Conservation (phyloP, 2,797 vertebrate species). For the Tenualosa thibaudeaui region DNA sequence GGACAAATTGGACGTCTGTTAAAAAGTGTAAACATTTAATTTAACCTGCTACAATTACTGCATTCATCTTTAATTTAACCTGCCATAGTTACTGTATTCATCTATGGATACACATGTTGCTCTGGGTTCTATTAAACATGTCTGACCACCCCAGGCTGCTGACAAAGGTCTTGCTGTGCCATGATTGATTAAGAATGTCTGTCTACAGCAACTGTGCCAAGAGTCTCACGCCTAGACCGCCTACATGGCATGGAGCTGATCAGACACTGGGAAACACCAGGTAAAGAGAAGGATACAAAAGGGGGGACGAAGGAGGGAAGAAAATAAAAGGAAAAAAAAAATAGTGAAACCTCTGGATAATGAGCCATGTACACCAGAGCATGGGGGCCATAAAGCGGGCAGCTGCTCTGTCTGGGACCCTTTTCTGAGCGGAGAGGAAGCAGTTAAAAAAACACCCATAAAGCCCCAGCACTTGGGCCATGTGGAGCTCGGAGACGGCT, state of each 20-base stretch:
- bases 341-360: conserved; percentile 14
- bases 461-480: neutral
- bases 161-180: neutral
- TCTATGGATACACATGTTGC: neutral
- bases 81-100: neutral
- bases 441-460: conserved; percentile 38
- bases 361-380: conserved; percentile 41
- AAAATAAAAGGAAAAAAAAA: neutral
- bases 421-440: conserved; percentile 46
- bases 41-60: too few species aligned
- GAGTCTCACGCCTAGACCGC: neutral
- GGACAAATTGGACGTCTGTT: too few species aligned
- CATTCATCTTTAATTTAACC: neutral
- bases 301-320: neutral
- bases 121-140: neutral
- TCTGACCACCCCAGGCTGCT: neutral
- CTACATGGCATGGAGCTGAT: neutral
- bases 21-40: too few species aligned
- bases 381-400: conserved; percentile 37
- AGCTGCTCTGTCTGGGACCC: conserved; percentile 29
- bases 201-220: neutral
- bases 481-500: neutral
- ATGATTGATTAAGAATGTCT: conserved; percentile 5
- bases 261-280: conserved; percentile 15
- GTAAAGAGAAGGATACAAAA: conserved; percentile 14